A percentile compares a stretch with the other conserved stretches of the same genome.
These are phyloP conservation scores for Ectropis crepuscularia DNA, from an alignment of 2,888 invertebrate species.

Conservation along the genomic window DNA sequence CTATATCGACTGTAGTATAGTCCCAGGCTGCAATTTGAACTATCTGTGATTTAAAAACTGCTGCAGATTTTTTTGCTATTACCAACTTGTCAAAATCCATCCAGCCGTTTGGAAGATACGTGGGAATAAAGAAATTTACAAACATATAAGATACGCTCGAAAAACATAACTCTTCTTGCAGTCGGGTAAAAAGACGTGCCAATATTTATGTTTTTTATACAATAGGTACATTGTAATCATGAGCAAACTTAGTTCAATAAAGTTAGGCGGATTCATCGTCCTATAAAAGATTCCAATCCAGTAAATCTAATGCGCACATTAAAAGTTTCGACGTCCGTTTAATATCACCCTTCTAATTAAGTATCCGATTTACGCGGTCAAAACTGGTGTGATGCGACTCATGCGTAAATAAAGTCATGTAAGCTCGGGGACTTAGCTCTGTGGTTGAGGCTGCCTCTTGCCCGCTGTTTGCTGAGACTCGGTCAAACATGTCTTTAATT, in stretches of 20 bases:
- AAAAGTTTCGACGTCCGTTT: conserved; percentile 24
- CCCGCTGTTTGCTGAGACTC: conserved; percentile 38
- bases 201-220: too few relatives aligned
- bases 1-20: too few relatives aligned
- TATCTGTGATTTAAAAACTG: too few relatives aligned
- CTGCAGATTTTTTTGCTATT: too few relatives aligned
- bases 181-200: too few relatives aligned
- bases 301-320: conserved; percentile 30
- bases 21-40: too few relatives aligned
- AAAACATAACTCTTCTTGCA: too few relatives aligned
- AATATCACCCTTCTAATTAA: conserved; percentile 28
- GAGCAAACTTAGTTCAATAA: not conserved
- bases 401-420: conserved; percentile 39
- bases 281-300: conserved; percentile 5
- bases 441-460: conserved; percentile 36
- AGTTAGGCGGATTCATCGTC: conserved; percentile 8
- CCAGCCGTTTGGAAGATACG: too few relatives aligned
- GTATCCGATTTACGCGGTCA: conserved; percentile 39
- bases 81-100: too few relatives aligned
- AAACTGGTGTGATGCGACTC: conserved; percentile 33
- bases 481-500: conserved; percentile 38
- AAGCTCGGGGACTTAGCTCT: conserved; percentile 34
- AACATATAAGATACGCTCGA: too few relatives aligned
- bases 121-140: too few relatives aligned
- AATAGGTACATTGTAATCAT: too few relatives aligned